Evolutionary conservation across 2,113 vertebrate species (phyloP).

Genomic region (Engraulis encrasicolus): DNA sequence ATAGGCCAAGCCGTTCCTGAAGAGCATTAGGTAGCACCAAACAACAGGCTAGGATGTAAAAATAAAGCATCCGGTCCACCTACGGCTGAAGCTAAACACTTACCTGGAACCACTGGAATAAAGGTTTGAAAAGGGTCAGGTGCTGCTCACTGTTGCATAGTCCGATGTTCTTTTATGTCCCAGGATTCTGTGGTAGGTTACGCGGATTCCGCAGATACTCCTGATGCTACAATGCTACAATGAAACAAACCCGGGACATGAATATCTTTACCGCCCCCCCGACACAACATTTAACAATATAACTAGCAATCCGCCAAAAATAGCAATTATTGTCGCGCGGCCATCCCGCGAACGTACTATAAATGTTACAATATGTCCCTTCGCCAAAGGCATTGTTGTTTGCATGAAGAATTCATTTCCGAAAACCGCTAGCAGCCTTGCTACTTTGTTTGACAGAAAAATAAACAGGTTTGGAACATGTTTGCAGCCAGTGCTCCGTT

Average conservation of each 20-base stretch:
- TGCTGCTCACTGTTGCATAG: conserved; percentile 25
- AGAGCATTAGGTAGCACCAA: conserved; percentile 38
- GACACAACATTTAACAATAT: conserved; percentile 20
- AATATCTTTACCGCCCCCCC: conserved; percentile 19
- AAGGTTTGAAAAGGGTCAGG: conserved; percentile 2
- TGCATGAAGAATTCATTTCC: conserved; percentile 17
- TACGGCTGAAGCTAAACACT: conserved; percentile 11
- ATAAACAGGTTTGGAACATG: conserved; percentile 71
- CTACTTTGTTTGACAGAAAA: conserved; percentile 78
- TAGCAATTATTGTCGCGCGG: neutral
- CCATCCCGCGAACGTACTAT: neutral
- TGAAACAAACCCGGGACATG: conserved; percentile 48
- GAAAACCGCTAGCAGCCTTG: conserved; percentile 68
- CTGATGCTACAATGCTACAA: conserved; percentile 42
- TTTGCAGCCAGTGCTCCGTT: conserved; percentile 40
- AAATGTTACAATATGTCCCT: neutral
- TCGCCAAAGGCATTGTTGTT: neutral
- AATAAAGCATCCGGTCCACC: conserved; percentile 5
- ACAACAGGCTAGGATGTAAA: conserved; percentile 23
- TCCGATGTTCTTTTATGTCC: conserved; percentile 15
- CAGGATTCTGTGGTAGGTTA: conserved; percentile 17
- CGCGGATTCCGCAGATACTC: conserved; percentile 14
- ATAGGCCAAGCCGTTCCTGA: conserved; percentile 34
- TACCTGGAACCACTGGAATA: conserved; percentile 29
- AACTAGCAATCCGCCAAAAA: conserved; percentile 9